Evolutionary conservation across 2,113 vertebrate genomes (phyloP).

Genomic region (Tiliqua scincoides): DNA sequence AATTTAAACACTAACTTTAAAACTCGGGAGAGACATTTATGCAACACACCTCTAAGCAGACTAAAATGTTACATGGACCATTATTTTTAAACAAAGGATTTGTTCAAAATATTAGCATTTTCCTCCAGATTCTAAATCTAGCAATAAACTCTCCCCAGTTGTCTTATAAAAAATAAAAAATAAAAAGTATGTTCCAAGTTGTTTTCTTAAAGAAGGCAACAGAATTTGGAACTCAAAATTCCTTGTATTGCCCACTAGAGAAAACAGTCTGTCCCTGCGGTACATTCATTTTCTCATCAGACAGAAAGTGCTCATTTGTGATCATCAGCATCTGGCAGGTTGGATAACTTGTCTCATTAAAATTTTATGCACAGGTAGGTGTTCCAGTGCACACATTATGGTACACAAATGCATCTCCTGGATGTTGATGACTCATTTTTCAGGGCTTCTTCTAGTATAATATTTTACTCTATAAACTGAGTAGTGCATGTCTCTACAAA

Average conservation of each 20-base stretch:
- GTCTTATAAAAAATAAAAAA: background rate
- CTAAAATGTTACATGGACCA: background rate
- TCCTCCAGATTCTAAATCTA: background rate
- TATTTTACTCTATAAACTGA: background rate
- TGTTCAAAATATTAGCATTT: background rate
- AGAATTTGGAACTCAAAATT: background rate
- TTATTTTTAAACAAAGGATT: background rate
- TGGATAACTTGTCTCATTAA: background rate
- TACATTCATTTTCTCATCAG: background rate
- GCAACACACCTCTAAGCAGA: background rate
- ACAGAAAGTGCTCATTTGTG: slow-evolving; percentile 7
- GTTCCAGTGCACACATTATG: background rate
- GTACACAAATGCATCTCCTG: background rate
- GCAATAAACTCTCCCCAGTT: background rate
- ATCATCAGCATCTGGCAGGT: background rate
- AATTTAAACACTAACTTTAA: background rate
- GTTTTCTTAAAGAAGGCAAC: background rate
- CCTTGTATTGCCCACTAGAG: background rate
- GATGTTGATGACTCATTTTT: background rate
- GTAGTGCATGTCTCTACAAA: background rate
- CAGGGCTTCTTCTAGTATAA: background rate
- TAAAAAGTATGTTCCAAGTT: background rate
- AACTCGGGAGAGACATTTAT: background rate
- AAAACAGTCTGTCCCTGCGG: background rate
- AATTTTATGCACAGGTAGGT: slow-evolving; percentile 9